Evolutionary conservation across 2,113 vertebrate species (phyloP), one percentile per base, ranked within the genome.

Genomic region (Lucifuga dentata): DNA sequence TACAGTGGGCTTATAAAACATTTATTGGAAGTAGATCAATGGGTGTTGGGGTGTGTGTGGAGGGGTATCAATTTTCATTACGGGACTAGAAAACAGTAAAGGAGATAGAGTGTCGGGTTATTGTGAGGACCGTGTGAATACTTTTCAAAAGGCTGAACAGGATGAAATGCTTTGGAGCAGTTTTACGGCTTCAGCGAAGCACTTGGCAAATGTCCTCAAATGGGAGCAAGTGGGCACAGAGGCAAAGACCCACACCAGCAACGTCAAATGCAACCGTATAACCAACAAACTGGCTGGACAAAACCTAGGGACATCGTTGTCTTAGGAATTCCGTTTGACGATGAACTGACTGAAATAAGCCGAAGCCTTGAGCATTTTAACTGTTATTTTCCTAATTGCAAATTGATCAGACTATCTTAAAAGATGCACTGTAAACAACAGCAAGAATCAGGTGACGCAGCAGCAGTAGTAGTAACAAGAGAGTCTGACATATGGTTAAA

Each of bases 11-110:
- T 85, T 73, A 78, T 87, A 85, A 85, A 90, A 82, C 80, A 85
- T 91, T 85, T 87, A 87, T 74, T 73, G 67, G 72, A 29, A 48
- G 43, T 2, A 68, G 59, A 88, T 84, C 83, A 89, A 84, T 81
- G 51, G 57, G 64, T 60, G 76, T 57, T 35, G 32, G 52, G 65
- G 59, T 33, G 73, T 73, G 75, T 73, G 68, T 57, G 8, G 74
- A 20, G 72, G 52, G 64, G 85, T 83, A 87, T 81, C 82, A 52
- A 70, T 78, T 90, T 80, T 70, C 81, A 85, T 80, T 88, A 85
- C 78, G 70, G 73, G 51, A n/a, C 67, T 59, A 46, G 65, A 78
- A 72, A 80, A 65, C 69, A 84, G 75, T 71, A 75, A 74, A 80
- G 58, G 63, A 74, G 80, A 80, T 86, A 36, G 60, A 57, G 76